Conservation (phyloP, 2,797 vertebrate species). For the Gallirallus australis region DNA sequence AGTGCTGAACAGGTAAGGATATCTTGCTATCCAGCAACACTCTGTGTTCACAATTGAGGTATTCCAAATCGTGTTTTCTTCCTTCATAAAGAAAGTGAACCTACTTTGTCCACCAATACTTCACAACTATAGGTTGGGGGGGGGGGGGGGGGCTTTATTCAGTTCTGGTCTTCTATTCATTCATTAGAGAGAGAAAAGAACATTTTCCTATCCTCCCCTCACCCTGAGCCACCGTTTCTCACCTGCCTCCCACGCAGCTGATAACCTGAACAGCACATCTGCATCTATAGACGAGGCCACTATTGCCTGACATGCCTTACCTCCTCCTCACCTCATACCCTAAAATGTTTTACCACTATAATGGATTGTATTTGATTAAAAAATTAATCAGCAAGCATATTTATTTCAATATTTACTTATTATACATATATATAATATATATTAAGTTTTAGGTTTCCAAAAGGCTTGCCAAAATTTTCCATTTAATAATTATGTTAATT, state of each 20-base stretch:
- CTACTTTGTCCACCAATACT: background rate
- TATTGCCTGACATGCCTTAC: background rate
- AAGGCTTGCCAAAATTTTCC: background rate
- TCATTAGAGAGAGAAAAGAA: background rate
- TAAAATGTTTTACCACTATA: background rate
- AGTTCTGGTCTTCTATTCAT: background rate
- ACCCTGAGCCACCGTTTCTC: background rate
- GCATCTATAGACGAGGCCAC: background rate
- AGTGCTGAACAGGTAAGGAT: background rate
- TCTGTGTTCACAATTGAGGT: background rate
- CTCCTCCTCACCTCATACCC: background rate
- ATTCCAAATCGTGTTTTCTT: background rate
- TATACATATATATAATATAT: background rate
- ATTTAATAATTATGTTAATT: background rate
- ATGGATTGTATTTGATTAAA: background rate
- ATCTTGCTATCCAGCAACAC: background rate
- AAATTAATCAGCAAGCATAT: background rate
- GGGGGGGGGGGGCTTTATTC: accelerated
- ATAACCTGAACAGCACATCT: background rate
- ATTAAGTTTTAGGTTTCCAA: background rate
- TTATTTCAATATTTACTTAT: background rate
- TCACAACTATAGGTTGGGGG: background rate
- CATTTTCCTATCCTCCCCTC: background rate
- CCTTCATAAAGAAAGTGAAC: background rate
- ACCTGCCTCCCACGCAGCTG: background rate